Conservation (phyloP, 2,888 invertebrate genomes). For the Helleia helle region DNA sequence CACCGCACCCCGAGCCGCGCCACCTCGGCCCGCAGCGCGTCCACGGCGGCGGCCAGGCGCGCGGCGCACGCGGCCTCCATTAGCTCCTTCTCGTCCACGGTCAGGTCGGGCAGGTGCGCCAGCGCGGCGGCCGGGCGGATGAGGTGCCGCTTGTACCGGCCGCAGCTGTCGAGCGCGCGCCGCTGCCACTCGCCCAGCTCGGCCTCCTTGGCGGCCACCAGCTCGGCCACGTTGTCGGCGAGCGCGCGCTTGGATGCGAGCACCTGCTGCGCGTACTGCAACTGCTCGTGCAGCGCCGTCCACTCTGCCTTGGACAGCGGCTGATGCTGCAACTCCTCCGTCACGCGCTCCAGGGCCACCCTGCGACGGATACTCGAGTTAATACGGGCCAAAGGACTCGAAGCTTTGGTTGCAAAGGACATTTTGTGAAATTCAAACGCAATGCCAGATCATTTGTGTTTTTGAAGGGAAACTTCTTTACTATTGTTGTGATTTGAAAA, state of each 20-base stretch:
- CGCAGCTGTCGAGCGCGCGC: slow-evolving; percentile 48
- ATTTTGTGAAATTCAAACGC: too few species aligned
- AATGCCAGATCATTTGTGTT: too few species aligned
- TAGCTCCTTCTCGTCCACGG: slow-evolving; percentile 55
- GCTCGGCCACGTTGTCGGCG: slow-evolving; percentile 45
- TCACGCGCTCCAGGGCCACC: slow-evolving; percentile 35
- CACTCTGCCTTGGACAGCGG: slow-evolving; percentile 32
- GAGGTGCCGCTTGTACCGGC: slow-evolving; percentile 54
- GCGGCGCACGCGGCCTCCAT: slow-evolving; percentile 36
- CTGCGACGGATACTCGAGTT: slow-evolving; percentile 22
- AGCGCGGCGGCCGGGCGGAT: slow-evolving; percentile 43
- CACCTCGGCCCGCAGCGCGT: slow-evolving; percentile 27
- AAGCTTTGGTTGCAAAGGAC: too few species aligned
- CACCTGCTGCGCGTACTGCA: slow-evolving; percentile 49
- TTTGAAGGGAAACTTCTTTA: too few species aligned
- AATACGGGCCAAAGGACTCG: too few species aligned
- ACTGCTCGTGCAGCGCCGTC: slow-evolving; percentile 30
- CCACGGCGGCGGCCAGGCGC: slow-evolving; percentile 28
- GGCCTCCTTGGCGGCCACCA: slow-evolving; percentile 45
- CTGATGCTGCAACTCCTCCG: slow-evolving; percentile 37
- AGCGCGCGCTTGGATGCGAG: slow-evolving; percentile 48
- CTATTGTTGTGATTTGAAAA: too few species aligned
- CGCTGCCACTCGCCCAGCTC: slow-evolving; percentile 59
- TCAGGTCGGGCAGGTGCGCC: slow-evolving; percentile 39
- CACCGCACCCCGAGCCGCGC: slow-evolving; percentile 17